Percentiles rank a stretch among this genome's conserved stretches.
These are phyloP conservation scores for Amaurobius ferox DNA, from an alignment of 2,888 invertebrate species.

Conservation along the genomic window DNA sequence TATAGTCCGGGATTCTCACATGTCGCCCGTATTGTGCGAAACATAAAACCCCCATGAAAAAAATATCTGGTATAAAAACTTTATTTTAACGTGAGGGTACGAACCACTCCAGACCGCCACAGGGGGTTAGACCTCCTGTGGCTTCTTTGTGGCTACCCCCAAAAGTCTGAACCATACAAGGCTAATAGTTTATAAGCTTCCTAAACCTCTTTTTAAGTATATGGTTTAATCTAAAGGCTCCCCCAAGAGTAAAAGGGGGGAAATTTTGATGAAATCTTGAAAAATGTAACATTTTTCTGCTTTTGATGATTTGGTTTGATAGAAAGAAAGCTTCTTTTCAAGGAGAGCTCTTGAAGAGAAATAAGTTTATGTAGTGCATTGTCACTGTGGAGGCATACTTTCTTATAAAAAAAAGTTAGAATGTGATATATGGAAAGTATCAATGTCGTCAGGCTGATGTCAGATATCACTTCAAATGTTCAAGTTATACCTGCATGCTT, in stretches of 20 bases:
- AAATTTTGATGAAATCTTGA: background rate
- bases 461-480: no score
- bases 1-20: conserved; percentile 55
- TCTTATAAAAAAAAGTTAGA: no score
- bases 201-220: conserved; percentile 27
- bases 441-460: background rate
- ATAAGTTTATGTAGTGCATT: no score
- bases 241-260: background rate
- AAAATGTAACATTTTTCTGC: background rate
- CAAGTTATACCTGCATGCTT: no score
- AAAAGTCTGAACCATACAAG: conserved; percentile 15
- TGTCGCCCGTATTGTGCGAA: conserved; percentile 58
- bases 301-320: no score
- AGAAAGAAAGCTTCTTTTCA: no score
- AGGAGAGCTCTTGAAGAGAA: background rate
- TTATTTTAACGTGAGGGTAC: conserved; percentile 53
- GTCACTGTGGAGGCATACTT: no score
- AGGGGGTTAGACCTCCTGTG: conserved; percentile 35
- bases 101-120: conserved; percentile 52
- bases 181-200: conserved; percentile 69
- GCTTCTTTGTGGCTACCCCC: conserved; percentile 31
- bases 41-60: conserved; percentile 52
- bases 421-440: background rate
- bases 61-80: conserved; percentile 52
- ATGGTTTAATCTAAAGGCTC: conserved; percentile 2